Conservation (phyloP, 2,113 vertebrate genomes). For the Aegotheles bennettii region DNA sequence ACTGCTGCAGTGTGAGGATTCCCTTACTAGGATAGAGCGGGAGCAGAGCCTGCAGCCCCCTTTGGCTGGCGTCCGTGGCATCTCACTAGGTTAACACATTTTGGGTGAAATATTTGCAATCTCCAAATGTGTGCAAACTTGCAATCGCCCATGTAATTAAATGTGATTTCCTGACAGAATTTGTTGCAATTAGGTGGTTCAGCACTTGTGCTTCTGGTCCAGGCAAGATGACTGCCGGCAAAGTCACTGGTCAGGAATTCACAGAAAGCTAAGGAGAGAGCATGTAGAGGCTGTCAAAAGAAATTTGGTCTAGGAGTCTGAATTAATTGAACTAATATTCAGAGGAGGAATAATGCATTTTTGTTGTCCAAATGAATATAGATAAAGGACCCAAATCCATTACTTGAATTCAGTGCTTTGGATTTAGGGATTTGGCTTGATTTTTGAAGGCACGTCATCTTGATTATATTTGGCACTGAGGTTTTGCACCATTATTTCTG, state of each 20-base stretch:
- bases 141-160: rapidly evolving
- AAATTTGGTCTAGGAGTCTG: background rate
- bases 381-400: background rate
- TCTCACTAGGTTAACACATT: background rate
- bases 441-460: background rate
- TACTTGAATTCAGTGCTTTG: background rate
- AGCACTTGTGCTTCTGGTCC: background rate
- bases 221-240: background rate
- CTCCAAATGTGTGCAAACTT: background rate
- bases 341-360: background rate
- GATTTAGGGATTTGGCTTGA: background rate
- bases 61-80: background rate
- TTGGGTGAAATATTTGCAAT: background rate
- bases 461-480: background rate
- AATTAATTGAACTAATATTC: slow-evolving; percentile 2
- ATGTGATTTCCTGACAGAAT: slow-evolving; percentile 14
- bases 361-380: background rate
- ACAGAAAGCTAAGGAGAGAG: background rate
- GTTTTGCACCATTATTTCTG: background rate
- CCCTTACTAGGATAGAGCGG: slow-evolving; percentile 37
- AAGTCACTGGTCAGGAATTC: background rate
- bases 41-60: background rate
- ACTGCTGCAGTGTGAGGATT: slow-evolving; percentile 59
- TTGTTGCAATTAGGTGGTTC: slow-evolving; percentile 8
- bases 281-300: background rate